phyloP scores from a whole-genome alignment of 2,888 invertebrate genomes.

The Drosophila cognata region DNA sequence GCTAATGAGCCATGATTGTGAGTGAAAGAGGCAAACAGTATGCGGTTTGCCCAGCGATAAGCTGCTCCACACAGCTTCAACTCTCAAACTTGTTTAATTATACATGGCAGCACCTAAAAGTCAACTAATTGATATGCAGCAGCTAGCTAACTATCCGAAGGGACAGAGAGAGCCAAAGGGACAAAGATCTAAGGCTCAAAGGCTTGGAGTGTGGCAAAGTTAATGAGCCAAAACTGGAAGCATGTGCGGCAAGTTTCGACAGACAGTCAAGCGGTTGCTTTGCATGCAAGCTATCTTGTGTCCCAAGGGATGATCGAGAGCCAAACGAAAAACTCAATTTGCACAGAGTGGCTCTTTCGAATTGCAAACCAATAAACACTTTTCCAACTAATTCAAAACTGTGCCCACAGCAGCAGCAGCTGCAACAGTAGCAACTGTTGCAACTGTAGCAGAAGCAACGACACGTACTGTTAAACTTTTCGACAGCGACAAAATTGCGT shows the following conservation, averaged over 20 bases:
- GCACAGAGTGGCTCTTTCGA: conserved; percentile 68
- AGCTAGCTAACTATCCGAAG: conserved; percentile 19
- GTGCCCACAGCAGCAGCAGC: conserved; percentile 40
- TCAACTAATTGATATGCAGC: conserved; percentile 80
- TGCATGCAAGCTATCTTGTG: conserved; percentile 53
- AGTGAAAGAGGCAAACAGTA: conserved; percentile 62
- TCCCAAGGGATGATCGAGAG: conserved; percentile 32
- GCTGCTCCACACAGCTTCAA: conserved; percentile 8
- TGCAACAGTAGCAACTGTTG: conserved; percentile 14
- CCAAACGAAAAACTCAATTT: conserved; percentile 73
- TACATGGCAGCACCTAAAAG: conserved; percentile 79
- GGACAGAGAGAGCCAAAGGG: background rate
- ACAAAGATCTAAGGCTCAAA: conserved; percentile 1
- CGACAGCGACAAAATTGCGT: conserved; percentile 77
- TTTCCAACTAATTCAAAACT: conserved; percentile 75
- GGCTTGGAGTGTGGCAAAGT: conserved; percentile 53
- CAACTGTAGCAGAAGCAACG: conserved; percentile 24
- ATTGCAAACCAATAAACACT: conserved; percentile 78
- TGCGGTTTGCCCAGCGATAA: conserved; percentile 41
- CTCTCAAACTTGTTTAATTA: conserved; percentile 68
- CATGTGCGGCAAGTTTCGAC: conserved; percentile 75
- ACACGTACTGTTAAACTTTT: conserved; percentile 64
- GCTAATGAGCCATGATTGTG: conserved; percentile 66
- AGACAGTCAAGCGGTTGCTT: conserved; percentile 57
- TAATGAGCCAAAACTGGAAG: conserved; percentile 72